Evolutionary conservation across 2,888 invertebrate species (phyloP), one percentile per base, ranked within the genome.

Genomic region (Caenorhabditis sp.): DNA sequence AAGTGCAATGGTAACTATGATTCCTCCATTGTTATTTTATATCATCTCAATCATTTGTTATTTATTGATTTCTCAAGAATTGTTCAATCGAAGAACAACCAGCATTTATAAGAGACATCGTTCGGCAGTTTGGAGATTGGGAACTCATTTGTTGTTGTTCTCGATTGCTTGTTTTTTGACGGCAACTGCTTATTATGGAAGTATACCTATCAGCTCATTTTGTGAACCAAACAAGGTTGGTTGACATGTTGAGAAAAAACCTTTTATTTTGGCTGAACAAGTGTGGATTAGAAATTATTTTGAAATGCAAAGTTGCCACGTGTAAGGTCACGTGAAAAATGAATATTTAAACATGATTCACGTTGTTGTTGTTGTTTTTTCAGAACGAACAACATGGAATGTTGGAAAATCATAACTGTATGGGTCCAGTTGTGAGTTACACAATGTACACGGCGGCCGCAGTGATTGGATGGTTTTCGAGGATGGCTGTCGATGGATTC

Each of bases 401-500:
- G n/a, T n/a, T n/a, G 64, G 62, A 73, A 37, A 55, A 59, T 17
- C 65, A 59, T 63, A 61, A 61, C 50, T 73, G 72, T 24, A 63
- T 81, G 17, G 66, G 64, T 17, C 65, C 77, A n/a, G 75, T 81
- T 31, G 60, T 77, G 5, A 36, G 63, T 21, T 78, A 81, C 53
- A 76, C 68, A 49, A 63, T 67, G 50, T 65, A 77, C 26, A 76
- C 77, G 6, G 75, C 77, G 10, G 71, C 79, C 10, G 76, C 81
- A 12, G 64, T 67, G 14, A 58, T 75, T 31, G 81, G 81, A 54
- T 81, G 81, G 81, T 66, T 81, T 53, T 27, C 70, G 51, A 62
- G 81, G 43, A 81, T 81, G 81, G 63, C 73, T 1, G 65, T 81
- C 21, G 81, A 80, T 58, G 77, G 77, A n/a, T 62, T 71, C 26